These are phyloP conservation scores for Paramisgurnus dabryanus DNA, from an alignment of 2,113 vertebrate genomes.

Conservation along the genomic window DNA sequence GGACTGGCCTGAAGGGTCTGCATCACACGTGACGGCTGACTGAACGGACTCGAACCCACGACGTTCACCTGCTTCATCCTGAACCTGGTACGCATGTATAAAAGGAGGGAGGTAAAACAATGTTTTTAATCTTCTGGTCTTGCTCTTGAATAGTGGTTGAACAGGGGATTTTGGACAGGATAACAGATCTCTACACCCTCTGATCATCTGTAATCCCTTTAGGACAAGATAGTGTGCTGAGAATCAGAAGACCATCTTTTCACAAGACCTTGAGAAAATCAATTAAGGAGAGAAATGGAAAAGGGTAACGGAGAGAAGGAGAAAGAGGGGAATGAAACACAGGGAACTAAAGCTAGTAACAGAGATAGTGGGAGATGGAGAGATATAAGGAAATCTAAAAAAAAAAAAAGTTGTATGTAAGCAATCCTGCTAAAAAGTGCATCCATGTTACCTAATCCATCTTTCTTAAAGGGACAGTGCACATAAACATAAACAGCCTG, in stretches of 20 bases:
- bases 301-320: slow-evolving; percentile 1
- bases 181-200: slow-evolving; percentile 27
- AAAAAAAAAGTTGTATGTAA: too few relatives aligned
- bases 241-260: slow-evolving; percentile 39
- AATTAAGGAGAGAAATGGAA: slow-evolving; percentile 9
- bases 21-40: slow-evolving; percentile 86
- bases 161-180: slow-evolving; percentile 19
- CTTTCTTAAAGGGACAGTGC: too few relatives aligned
- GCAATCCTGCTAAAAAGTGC: too few relatives aligned
- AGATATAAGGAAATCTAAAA: neutral
- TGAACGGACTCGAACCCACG: slow-evolving; percentile 83
- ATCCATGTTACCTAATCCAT: too few relatives aligned
- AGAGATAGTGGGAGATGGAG: neutral
- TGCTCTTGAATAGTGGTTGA: slow-evolving; percentile 27
- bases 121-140: slow-evolving; percentile 9
- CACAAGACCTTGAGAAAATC: slow-evolving; percentile 15
- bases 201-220: slow-evolving; percentile 39
- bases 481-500: too few relatives aligned
- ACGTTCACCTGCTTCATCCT: slow-evolving; percentile 91
- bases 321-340: neutral
- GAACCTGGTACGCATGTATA: slow-evolving; percentile 75
- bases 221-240: slow-evolving; percentile 24
- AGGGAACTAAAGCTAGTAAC: neutral
- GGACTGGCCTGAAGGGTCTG: slow-evolving; percentile 91
- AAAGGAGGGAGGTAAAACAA: neutral